phyloP scores from a whole-genome alignment of 2,113 vertebrate genomes.

The Bostrychus sinensis region DNA sequence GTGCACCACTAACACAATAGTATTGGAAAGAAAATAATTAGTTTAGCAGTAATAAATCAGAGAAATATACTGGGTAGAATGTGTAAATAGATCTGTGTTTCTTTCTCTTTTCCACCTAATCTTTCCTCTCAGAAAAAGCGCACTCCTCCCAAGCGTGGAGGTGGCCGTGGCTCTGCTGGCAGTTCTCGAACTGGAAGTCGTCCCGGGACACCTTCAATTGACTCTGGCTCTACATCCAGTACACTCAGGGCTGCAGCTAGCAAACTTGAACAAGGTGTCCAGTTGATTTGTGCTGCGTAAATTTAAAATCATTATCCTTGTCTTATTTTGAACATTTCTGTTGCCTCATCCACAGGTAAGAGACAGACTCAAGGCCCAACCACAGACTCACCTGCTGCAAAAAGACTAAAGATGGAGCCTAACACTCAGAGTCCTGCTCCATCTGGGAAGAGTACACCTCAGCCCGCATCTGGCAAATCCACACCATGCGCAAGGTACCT shows the following conservation, averaged over 20 bases:
- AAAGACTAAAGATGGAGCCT: slow-evolving; percentile 86
- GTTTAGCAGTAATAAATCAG: neutral
- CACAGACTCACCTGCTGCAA: slow-evolving; percentile 83
- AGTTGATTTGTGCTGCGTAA: neutral
- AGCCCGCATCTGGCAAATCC: slow-evolving; percentile 88
- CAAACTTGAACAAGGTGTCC: slow-evolving; percentile 88
- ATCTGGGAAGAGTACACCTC: slow-evolving; percentile 88
- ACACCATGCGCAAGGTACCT: slow-evolving; percentile 86
- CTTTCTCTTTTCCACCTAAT: neutral
- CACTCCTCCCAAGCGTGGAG: slow-evolving; percentile 86
- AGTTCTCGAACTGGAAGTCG: slow-evolving; percentile 88
- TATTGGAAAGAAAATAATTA: too few species aligned
- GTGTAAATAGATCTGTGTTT: neutral
- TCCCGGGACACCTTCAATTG: slow-evolving; percentile 85
- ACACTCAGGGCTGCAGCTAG: slow-evolving; percentile 87
- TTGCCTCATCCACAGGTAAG: slow-evolving; percentile 77
- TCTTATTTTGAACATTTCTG: neutral
- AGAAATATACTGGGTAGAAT: neutral
- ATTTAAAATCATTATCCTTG: neutral
- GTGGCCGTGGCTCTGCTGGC: slow-evolving; percentile 85
- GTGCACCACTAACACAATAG: too few species aligned
- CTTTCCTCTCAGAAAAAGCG: slow-evolving; percentile 83
- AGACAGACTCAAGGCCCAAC: slow-evolving; percentile 66
- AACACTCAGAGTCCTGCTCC: slow-evolving; percentile 79
- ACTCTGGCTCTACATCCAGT: slow-evolving; percentile 82